Evolutionary conservation across 1,140 invertebrate species (phyloP), one percentile per base, ranked within the genome.

Genomic region (Elymnias hypermnestra): DNA sequence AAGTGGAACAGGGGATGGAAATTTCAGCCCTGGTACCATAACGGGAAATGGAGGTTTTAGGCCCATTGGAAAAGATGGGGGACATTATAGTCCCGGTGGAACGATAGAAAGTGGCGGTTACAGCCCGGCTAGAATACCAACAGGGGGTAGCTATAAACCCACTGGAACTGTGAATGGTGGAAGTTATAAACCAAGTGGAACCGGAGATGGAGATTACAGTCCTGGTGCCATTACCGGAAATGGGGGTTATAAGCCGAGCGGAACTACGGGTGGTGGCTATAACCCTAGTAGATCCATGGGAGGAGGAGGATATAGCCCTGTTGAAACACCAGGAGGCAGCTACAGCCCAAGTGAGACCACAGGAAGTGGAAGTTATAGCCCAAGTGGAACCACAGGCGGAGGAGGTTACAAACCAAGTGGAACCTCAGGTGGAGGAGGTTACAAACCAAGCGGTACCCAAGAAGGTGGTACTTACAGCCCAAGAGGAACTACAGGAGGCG

Each of bases 71-170:
- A n/a, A n/a, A n/a, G n/a, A n/a, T n/a, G n/a, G n/a, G n/a, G n/a
- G n/a, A n/a, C n/a, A n/a, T n/a, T n/a, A 50, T 37, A 26, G 10
- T 36, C 45, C 55, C 10, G 39, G 19, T 35, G 43, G 51, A 29
- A 29, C 26, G 3, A 29, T 12, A 1, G 26, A 12, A 3, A 29
- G 9, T 12, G 26, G 26, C 10, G 26, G 26, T 5, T 29, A 29
- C 26, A 9, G 9, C 13, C 26, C 26, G 5, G 8, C 9, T 29
- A 12, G 26, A 12, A 13, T 12, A 29, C 10, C 9, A 0, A 12
- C 9, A 1, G 10, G 10, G 0, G 26, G 9, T 5, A 12, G 26
- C 1, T 29, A 29, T 6, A 9, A 1, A 0, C 26, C 26, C 4
- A 10, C 9, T 29, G 26, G 26, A 13, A 29, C 26, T 2, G 7